These are phyloP conservation scores for Eulimnadia texana DNA, from an alignment of 1,140 invertebrate genomes.

Conservation along the genomic window DNA sequence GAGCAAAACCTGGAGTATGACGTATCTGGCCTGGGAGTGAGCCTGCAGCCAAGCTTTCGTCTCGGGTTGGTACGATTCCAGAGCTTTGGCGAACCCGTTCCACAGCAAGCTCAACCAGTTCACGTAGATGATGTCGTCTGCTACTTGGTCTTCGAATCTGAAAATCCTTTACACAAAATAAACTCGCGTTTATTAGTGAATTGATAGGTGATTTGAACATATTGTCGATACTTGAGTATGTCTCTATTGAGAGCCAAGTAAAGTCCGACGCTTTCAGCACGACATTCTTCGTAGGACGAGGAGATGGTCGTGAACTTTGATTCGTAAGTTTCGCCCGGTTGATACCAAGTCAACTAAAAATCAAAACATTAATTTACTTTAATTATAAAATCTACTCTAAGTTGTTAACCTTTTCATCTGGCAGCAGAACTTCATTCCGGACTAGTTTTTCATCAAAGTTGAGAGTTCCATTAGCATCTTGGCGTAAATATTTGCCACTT, in stretches of 20 bases:
- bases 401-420: constrained; percentile 41
- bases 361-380: background rate
- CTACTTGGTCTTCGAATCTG: constrained; percentile 55
- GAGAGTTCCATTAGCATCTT: constrained; percentile 51
- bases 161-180: constrained; percentile 60
- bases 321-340: constrained; percentile 78
- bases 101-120: constrained; percentile 83
- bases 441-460: constrained; percentile 67
- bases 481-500: constrained; percentile 78
- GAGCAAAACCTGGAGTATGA: constrained; percentile 68
- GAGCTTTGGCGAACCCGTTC: constrained; percentile 63
- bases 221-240: constrained; percentile 46
- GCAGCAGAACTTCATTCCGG: constrained; percentile 43
- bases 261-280: constrained; percentile 84
- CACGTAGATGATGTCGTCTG: constrained; percentile 71
- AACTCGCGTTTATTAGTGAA: constrained; percentile 6
- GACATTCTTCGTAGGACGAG: constrained; percentile 85
- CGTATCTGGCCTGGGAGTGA: constrained; percentile 75
- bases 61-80: constrained; percentile 82
- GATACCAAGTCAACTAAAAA: constrained; percentile 42
- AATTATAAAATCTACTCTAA: background rate
- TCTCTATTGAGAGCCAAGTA: constrained; percentile 63
- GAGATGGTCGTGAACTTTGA: constrained; percentile 74
- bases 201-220: background rate
- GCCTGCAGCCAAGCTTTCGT: constrained; percentile 75